Base-by-base conservation (phyloP, 2,888 invertebrate genomes). In the Cephus pygmeus region DNA sequence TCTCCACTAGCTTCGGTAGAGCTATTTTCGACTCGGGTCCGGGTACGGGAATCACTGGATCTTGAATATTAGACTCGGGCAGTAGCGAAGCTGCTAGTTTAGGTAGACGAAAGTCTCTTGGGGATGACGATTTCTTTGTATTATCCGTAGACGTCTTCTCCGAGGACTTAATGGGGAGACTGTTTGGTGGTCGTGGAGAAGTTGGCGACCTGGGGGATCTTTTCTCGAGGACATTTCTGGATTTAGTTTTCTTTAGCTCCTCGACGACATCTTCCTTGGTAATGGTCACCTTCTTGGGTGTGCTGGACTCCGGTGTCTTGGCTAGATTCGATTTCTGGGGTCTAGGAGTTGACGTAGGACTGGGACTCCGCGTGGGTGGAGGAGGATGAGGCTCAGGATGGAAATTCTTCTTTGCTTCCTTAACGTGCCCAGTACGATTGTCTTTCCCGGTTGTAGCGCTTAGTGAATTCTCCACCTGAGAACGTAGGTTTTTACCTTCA, bases 241-340 rank as follows among this genome's bases (percentile, higher is more conserved):
- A 33, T 75, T 79, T 80, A 30, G 73, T 40, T 74, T 78, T 75
- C 71, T 76, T 81, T 76, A 75, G 68, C 34, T 73, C 73, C 81
- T 81, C 69, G 78, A 30, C 33, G 79, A 30, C 34, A 69, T 30
- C 78, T 79, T 78, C 78, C 78, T 75, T 74, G 36, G 75, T 69
- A 34, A 77, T 77, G 23, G 77, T 77, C 40, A 77, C 77, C 76
- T 81, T 81, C 78, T 79, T 82, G 23, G 78, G 69, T 23, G 77
- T 76, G 76, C 79, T 36, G 33, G 12, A 76, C 31, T 85, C 86
- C 33, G 88, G 85, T 30, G 89, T 84, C 79, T 83, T 87, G 12
- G 85, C 85, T 73, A 89, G 76, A 78, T 88, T 84, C 68, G 85
- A 86, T 36, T 87, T 85, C 34, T 90, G 80, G 12, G 88, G 89